Evolutionary conservation across 1,140 invertebrate species (phyloP).

Genomic region (Eufriesea mexicana): DNA sequence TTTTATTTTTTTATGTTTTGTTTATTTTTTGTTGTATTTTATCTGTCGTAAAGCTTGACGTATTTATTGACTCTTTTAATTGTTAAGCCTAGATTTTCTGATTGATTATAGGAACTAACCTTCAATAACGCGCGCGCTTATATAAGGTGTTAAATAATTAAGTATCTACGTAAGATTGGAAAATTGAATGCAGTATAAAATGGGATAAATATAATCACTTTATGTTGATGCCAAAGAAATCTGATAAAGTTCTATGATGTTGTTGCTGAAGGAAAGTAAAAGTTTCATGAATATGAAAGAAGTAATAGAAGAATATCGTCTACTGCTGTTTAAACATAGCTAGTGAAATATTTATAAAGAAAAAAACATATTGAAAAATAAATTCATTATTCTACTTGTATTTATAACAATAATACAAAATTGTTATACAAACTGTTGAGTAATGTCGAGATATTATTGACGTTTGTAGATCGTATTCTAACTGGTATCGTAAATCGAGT

Average conservation of each 20-base stretch:
- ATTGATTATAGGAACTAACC: not conserved
- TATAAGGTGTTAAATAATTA: not conserved
- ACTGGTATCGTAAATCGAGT: slow-evolving; percentile 87
- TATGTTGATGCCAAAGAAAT: not conserved
- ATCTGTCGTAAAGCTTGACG: not conserved
- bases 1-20: too few relatives aligned
- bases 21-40: not conserved
- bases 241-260: not conserved
- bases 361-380: too few relatives aligned
- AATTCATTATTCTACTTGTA: not conserved
- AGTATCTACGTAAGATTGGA: not conserved
- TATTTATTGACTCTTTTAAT: not conserved
- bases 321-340: too few relatives aligned
- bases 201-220: not conserved
- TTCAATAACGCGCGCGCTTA: not conserved
- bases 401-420: not conserved
- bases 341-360: too few relatives aligned
- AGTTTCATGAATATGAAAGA: too few relatives aligned
- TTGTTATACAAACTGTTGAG: slow-evolving; percentile 83
- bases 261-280: too few relatives aligned
- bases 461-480: slow-evolving; percentile 80
- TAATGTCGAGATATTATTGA: slow-evolving; percentile 82
- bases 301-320: too few relatives aligned
- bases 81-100: not conserved
- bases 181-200: not conserved